Conservation (phyloP, 2,797 vertebrate genomes). For the Siniperca obscura region DNA sequence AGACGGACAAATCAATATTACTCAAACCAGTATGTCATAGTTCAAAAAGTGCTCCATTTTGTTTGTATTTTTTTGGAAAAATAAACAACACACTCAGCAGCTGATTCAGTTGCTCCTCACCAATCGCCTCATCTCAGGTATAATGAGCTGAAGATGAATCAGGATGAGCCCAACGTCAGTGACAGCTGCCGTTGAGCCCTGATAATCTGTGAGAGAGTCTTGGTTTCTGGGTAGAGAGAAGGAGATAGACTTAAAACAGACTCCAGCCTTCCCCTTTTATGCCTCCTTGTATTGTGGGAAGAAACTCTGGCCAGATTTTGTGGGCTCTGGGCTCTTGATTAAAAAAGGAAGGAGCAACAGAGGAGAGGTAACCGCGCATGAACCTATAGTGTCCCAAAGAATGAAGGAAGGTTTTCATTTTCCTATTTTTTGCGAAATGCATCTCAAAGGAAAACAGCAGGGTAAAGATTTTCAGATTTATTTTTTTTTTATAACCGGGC, state of each 20-base stretch:
- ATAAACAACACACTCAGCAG: background rate
- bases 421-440: slow-evolving; percentile 63
- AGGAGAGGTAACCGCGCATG: slow-evolving; percentile 71
- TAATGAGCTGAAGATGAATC: slow-evolving; percentile 2
- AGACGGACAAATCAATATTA: slow-evolving; percentile 24
- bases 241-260: slow-evolving; percentile 59
- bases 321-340: slow-evolving; percentile 68
- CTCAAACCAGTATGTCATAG: slow-evolving; percentile 19
- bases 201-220: slow-evolving; percentile 46
- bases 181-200: slow-evolving; percentile 61
- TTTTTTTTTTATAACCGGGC: slow-evolving; percentile 8
- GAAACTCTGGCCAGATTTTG: slow-evolving; percentile 64
- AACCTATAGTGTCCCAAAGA: slow-evolving; percentile 76
- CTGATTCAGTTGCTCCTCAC: slow-evolving; percentile 16
- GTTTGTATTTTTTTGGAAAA: background rate
- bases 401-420: slow-evolving; percentile 82
- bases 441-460: slow-evolving; percentile 59
- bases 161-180: slow-evolving; percentile 38
- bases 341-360: slow-evolving; percentile 71
- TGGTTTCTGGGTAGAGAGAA: slow-evolving; percentile 51
- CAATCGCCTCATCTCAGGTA: slow-evolving; percentile 38
- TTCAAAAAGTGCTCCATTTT: slow-evolving; percentile 21
- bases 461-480: slow-evolving; percentile 56
- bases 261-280: slow-evolving; percentile 50
- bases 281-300: slow-evolving; percentile 75